Percentiles rank a stretch among this genome's conserved stretches.
Conservation (phyloP, 2,888 invertebrate species). For the Nymphalis c-album region DNA sequence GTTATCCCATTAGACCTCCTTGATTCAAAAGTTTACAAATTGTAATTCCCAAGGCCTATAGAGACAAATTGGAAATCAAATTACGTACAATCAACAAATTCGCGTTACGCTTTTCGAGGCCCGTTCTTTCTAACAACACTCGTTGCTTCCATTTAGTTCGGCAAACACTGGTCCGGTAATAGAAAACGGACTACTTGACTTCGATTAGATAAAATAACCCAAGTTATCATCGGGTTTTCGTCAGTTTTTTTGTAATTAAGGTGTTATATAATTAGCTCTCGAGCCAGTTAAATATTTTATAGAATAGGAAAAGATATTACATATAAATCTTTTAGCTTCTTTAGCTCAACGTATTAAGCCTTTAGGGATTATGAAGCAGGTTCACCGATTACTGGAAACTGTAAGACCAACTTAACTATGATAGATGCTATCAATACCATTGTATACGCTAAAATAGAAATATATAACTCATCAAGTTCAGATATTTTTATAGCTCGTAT, state of each 20-base stretch:
- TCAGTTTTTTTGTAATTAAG: conserved; percentile 1
- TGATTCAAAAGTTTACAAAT: conserved; percentile 23
- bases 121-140: conserved; percentile 33
- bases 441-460: no score
- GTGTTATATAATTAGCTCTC: neutral
- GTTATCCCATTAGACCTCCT: conserved; percentile 10
- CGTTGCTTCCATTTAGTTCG: conserved; percentile 34
- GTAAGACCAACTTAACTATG: no score
- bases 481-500: no score
- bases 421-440: no score
- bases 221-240: neutral
- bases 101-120: conserved; percentile 29
- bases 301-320: no score
- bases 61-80: conserved; percentile 34
- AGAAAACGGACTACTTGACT: conserved; percentile 24
- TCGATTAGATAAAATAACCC: conserved; percentile 16
- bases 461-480: no score
- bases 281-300: no score
- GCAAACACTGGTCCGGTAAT: conserved; percentile 30
- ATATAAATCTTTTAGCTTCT: no score
- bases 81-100: conserved; percentile 37
- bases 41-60: conserved; percentile 31
- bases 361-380: no score
- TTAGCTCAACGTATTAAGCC: no score
- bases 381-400: no score